Evolutionary conservation across 2,113 vertebrate genomes (phyloP).

Genomic region (Pteronura brasiliensis): DNA sequence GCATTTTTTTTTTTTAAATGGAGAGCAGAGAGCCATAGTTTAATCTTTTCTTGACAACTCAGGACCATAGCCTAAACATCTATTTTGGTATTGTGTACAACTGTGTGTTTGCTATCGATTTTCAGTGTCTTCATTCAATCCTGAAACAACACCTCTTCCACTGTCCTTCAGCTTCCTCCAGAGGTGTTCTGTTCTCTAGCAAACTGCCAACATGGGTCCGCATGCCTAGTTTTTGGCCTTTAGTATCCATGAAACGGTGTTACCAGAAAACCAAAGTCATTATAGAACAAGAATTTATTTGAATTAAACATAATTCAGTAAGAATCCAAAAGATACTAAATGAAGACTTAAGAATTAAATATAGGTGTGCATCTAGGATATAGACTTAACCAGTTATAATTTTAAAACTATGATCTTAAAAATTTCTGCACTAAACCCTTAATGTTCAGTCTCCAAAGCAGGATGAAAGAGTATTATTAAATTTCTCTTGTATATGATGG

Average conservation of each 20-base stretch:
- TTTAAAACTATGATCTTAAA: neutral
- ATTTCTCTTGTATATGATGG: neutral
- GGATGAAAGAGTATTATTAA: neutral
- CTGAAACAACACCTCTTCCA: neutral
- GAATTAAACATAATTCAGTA: neutral
- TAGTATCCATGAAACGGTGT: neutral
- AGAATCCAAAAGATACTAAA: neutral
- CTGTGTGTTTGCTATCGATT: neutral
- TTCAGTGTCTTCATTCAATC: neutral
- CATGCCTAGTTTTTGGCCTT: neutral
- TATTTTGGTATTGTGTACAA: neutral
- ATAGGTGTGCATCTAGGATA: neutral
- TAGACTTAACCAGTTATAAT: neutral
- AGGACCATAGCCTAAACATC: neutral
- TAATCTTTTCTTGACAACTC: neutral
- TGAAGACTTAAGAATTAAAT: neutral
- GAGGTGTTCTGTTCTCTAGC: neutral
- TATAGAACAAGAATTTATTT: neutral
- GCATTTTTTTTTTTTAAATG: neutral
- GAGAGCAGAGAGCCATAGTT: neutral
- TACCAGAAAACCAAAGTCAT: neutral
- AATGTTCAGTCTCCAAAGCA: neutral
- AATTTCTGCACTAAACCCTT: neutral
- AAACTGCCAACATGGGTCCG: neutral
- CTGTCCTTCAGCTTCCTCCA: neutral